Base-by-base conservation (phyloP, 2,797 vertebrate genomes). In the Gadopsis marmoratus region DNA sequence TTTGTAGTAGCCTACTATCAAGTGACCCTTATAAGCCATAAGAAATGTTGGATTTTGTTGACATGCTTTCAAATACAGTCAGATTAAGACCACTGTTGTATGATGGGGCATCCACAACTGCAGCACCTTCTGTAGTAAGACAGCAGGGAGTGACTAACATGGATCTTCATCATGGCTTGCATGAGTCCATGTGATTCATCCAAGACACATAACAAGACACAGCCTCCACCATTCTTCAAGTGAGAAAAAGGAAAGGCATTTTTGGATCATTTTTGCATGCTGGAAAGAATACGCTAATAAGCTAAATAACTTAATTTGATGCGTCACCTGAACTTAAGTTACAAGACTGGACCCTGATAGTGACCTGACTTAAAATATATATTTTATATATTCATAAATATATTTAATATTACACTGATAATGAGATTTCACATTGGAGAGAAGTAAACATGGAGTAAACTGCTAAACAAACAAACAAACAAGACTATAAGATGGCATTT, bases 21-120 rank as follows among this genome's bases (percentile, higher is more conserved):
- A 48, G 41, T 19, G 9, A 43, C 9, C 5, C 29, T 33, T 3
- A 0, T 2, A 21, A 56, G 16, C 0, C 37, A 0, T 2, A 4
- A 12, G 10, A 5, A 3, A 45, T 55, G 50, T 13, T n/a, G 14
- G 9, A 21, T 45, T n/a, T 19, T 37, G 35, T 11, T 50, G 12
- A n/a, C 31, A 29, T 0, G 23, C 21, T 17, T 33, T 2, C 41
- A 65, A 19, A 41, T 39, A 64, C 19, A 37, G 16, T 50, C 14
- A 37, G 33, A 26, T 31, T 8, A 4, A 35, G 17, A 60, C 12
- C 19, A 47, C 13, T 56, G 53, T 19, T 47, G 45, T 41, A 23
- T 0, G 29, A 5, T 51, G 7, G 37, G 12, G 55, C 17, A 31
- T 9, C 13, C 29, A 35, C 7, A 33, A 4, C 7, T 29, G 26